A percentile compares a stretch with the other conserved stretches of the same genome.
These are phyloP conservation scores for Drosophila nigrodunni DNA, from an alignment of 1,140 invertebrate species.

Conservation along the genomic window DNA sequence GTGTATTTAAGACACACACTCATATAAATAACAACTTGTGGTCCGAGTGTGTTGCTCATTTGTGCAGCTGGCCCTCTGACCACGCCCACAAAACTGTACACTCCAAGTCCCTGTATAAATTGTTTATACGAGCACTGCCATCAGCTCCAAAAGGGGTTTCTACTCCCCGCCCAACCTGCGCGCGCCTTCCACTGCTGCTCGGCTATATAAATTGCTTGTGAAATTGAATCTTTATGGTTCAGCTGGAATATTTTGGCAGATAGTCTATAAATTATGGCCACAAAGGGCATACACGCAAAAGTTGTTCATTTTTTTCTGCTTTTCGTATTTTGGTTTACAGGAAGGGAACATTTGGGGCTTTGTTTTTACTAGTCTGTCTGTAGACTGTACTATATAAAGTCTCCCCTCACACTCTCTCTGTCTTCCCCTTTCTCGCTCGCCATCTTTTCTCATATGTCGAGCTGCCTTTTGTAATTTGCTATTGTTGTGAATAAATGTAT, in stretches of 20 bases:
- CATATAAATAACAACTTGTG: slow-evolving; percentile 66
- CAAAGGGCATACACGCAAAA: slow-evolving; percentile 77
- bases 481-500: slow-evolving; percentile 61
- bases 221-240: slow-evolving; percentile 83
- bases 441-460: slow-evolving; percentile 41
- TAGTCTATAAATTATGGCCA: slow-evolving; percentile 83
- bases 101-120: slow-evolving; percentile 36
- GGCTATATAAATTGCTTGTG: slow-evolving; percentile 81
- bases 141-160: slow-evolving; percentile 52
- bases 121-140: slow-evolving; percentile 40
- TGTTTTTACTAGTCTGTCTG: slow-evolving; percentile 26
- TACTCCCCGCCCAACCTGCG: background rate
- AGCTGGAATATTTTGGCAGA: slow-evolving; percentile 83
- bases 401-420: slow-evolving; percentile 32
- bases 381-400: slow-evolving; percentile 11
- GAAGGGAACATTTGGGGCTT: background rate
- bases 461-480: slow-evolving; percentile 33
- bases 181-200: slow-evolving; percentile 2
- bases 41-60: slow-evolving; percentile 70
- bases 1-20: slow-evolving; percentile 51
- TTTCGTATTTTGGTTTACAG: slow-evolving; percentile 5
- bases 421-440: slow-evolving; percentile 33
- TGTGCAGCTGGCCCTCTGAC: slow-evolving; percentile 29
- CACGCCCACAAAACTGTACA: slow-evolving; percentile 28
- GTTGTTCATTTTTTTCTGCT: slow-evolving; percentile 50